phyloP scores from a whole-genome alignment of 2,113 vertebrate genomes.

The Archilochus colubris region DNA sequence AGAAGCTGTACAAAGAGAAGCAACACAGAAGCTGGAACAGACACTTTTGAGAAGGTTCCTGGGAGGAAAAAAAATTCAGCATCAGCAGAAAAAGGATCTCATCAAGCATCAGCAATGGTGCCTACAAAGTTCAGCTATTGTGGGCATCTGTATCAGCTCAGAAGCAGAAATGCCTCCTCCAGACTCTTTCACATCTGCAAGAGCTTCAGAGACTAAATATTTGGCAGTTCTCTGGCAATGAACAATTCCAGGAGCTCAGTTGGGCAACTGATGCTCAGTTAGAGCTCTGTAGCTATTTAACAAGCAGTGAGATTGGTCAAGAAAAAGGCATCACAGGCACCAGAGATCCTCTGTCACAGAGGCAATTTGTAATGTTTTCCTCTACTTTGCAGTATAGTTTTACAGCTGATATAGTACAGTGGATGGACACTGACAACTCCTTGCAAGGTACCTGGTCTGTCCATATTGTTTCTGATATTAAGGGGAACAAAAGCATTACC shows the following conservation, averaged over 20 bases:
- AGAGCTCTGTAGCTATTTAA: neutral
- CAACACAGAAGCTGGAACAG: neutral
- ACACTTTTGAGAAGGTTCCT: neutral
- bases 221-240: neutral
- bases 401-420: neutral
- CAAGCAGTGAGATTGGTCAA: neutral
- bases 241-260: neutral
- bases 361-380: neutral
- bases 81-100: neutral
- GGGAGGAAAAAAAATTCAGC: neutral
- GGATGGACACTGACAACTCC: neutral
- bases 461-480: neutral
- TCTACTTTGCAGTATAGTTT: neutral
- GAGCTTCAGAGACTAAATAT: neutral
- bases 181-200: neutral
- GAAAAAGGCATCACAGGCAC: neutral
- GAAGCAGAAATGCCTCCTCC: neutral
- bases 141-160: neutral
- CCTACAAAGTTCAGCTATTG: neutral
- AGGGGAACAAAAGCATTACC: neutral
- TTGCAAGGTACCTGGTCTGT: neutral
- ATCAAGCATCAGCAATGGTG: neutral
- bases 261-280: neutral
- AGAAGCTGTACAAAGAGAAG: neutral
- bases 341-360: neutral